Base-by-base conservation (phyloP, 1,140 invertebrate species). In the Zaprionus africanus region DNA sequence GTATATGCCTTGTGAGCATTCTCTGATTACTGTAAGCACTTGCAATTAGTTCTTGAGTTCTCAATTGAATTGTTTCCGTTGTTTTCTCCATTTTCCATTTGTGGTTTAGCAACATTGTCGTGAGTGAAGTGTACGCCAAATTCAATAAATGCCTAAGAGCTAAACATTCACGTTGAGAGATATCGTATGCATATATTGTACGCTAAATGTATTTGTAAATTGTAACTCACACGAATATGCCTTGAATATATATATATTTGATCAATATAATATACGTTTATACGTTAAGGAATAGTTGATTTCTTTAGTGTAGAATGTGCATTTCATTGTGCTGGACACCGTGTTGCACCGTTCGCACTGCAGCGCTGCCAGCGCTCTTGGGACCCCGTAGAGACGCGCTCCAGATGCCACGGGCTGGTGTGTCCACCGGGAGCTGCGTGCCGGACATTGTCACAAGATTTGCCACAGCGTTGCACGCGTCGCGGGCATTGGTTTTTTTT, bases 121-220 rank as follows among this genome's bases (percentile, higher is more conserved):
- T 71, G 75, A 78, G 79, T 82, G 80, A 83, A 87, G 88, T 87
- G 84, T 79, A 68, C 62, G 51, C 74, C 77, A 77, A 88, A 83
- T 87, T 83, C 80, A 86, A 82, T 87, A 76, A 84, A 84, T 87
- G 84, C 83, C 87, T 86, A 86, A 71, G 73, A 80, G 26, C 84
- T 86, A 86, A 77, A 86, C 83, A 86, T 73, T 67, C 77, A 78
- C 60, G 56, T 58, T 74, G 68, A 74, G 76, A 83, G 58, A 64
- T 75, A 85, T 74, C 22, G 22, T 22, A 61, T 65, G 49, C 62
- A 73, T 61, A 75, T 60, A 68, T 62, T 34, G 53, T 74, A 65
- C 19, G 46, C 46, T 51, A 49, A 56, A 75, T 78, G 17, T 75
- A 76, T 71, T 46, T 71, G 76, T 69, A 75, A 49, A 68, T 66